phyloP scores from a whole-genome alignment of 2,888 invertebrate species.

The Gari tellinella region DNA sequence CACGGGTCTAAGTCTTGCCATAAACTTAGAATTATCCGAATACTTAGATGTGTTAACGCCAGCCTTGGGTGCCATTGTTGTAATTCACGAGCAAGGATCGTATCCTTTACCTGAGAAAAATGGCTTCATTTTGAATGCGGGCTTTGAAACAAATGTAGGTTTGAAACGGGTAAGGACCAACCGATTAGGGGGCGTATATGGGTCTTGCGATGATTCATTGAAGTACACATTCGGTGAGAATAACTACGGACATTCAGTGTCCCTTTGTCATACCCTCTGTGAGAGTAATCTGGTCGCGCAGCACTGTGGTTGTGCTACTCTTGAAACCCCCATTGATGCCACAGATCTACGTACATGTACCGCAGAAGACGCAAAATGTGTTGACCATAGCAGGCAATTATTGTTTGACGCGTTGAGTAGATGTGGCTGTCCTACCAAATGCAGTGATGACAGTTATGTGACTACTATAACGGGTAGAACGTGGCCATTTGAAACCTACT shows the following conservation, averaged over 20 bases:
- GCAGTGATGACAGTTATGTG: conserved; percentile 2
- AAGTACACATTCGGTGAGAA: background rate
- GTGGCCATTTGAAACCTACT: conserved; percentile 12
- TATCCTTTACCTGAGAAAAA: conserved; percentile 12
- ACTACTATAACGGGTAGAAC: conserved; percentile 3
- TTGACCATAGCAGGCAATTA: too few relatives aligned
- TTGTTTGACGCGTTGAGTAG: too few relatives aligned
- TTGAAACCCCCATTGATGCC: background rate
- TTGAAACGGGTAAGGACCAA: conserved; percentile 11
- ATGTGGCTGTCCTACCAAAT: conserved; percentile 13
- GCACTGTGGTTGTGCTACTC: conserved; percentile 7
- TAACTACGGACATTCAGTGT: conserved; percentile 1
- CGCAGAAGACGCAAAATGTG: too few relatives aligned
- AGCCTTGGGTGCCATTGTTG: conserved; percentile 15
- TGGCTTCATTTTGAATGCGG: conserved; percentile 20
- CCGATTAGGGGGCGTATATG: conserved; percentile 6
- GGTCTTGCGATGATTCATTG: conserved; percentile 1
- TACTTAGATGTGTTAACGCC: conserved; percentile 10
- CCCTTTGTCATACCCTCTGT: conserved; percentile 1
- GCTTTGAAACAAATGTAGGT: conserved; percentile 20
- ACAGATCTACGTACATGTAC: too few relatives aligned
- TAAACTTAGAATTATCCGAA: conserved; percentile 16
- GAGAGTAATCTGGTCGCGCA: conserved; percentile 3
- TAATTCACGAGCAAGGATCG: conserved; percentile 12
- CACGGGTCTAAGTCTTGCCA: conserved; percentile 5